phyloP scores from a whole-genome alignment of 2,113 vertebrate species.

The Oostethus manadensis region DNA sequence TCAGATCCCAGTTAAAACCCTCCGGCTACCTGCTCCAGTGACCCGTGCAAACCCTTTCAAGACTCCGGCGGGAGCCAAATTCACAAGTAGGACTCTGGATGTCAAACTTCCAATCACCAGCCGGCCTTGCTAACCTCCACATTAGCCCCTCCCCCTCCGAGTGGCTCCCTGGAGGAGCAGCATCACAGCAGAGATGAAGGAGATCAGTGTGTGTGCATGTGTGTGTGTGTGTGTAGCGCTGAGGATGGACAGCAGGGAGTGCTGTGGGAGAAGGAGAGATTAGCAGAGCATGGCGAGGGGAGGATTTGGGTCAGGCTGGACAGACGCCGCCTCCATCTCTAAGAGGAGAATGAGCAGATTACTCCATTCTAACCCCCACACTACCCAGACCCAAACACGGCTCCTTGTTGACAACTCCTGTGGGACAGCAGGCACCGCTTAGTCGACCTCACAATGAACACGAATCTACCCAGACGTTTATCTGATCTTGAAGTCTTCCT shows the following conservation, averaged over 20 bases:
- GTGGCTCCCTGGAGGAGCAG: not conserved
- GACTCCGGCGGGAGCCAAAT: not conserved
- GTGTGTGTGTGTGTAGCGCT: not conserved
- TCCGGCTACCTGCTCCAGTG: not conserved
- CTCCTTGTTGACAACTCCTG: not conserved
- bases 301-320: constrained; percentile 62
- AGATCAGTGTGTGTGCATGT: constrained; percentile 5
- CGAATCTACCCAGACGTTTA: too few relatives aligned
- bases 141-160: constrained; percentile 1
- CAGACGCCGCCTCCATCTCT: constrained; percentile 58
- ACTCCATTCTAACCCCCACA: constrained; percentile 22
- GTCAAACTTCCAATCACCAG: constrained; percentile 3
- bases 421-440: not conserved
- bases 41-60: not conserved
- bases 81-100: constrained; percentile 2
- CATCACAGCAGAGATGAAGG: not conserved
- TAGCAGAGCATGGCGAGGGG: constrained; percentile 24
- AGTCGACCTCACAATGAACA: not conserved
- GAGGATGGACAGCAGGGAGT: constrained; percentile 21
- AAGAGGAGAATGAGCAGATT: constrained; percentile 61
- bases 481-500: too few relatives aligned
- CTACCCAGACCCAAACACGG: not conserved
- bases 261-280: constrained; percentile 31
- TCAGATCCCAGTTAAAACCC: constrained; percentile 1
- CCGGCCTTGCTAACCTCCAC: not conserved